Conservation (phyloP, 2,113 vertebrate genomes). For the Climacteris rufus region DNA sequence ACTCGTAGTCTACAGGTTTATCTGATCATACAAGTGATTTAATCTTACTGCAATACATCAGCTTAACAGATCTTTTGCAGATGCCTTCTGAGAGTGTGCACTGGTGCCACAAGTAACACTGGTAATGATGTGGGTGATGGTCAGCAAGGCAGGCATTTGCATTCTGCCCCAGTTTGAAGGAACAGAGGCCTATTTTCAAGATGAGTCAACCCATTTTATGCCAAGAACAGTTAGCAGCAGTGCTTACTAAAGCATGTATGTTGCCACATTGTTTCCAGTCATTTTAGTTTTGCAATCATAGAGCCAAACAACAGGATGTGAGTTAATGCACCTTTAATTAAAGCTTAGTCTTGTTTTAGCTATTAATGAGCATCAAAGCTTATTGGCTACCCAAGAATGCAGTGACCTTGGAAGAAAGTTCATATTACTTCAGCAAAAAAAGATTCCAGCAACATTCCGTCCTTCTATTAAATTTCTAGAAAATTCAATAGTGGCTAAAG, state of each 20-base stretch:
- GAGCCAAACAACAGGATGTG: constrained; percentile 51
- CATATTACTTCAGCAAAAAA: neutral
- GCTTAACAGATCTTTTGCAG: neutral
- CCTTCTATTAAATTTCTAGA: neutral
- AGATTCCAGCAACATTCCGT: neutral
- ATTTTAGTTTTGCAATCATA: constrained; percentile 40
- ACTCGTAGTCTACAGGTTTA: neutral
- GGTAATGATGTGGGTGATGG: neutral
- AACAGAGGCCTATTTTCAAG: constrained; percentile 46
- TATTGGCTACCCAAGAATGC: neutral
- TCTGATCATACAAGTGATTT: neutral
- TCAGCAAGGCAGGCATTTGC: constrained; percentile 1
- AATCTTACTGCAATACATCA: neutral
- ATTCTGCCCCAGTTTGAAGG: constrained; percentile 12
- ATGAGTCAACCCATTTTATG: constrained; percentile 44
- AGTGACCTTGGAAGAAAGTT: neutral
- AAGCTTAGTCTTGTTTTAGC: neutral
- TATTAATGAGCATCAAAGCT: neutral
- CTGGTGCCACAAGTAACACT: neutral
- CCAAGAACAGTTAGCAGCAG: constrained; percentile 53
- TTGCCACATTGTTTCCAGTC: constrained; percentile 42
- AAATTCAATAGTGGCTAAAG: neutral
- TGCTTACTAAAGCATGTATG: neutral
- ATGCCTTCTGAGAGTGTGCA: neutral
- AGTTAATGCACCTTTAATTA: constrained; percentile 47